Evolutionary conservation across 1,140 invertebrate species (phyloP), one percentile per base, ranked within the genome.

Genomic region (Zophobas morio): DNA sequence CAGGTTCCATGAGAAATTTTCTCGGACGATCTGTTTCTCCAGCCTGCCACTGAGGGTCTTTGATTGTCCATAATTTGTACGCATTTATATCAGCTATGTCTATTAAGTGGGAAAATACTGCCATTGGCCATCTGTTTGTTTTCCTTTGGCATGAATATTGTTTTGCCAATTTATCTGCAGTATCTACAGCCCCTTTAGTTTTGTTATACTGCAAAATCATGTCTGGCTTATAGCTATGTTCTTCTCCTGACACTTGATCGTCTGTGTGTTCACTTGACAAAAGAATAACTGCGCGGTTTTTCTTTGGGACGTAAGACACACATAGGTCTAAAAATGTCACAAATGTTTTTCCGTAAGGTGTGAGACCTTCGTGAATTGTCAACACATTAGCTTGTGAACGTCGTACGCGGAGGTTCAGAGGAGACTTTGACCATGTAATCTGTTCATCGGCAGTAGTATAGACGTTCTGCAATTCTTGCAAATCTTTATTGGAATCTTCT

Each of bases 161-260:
- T 72, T 77, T 37, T 37, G 75, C 81, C 36, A 72, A 60, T 6
- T 46, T 40, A 35, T 84, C 77, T 1, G 72, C 76, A 1, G 73
- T 72, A 79, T 46, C 54, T 47, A 60, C 71, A 80, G 42, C 73
- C 20, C 63, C 74, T 72, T 53, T 20, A 35, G 34, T 75, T 6
- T 36, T 51, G 60, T 84, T 47, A 77, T 84, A 79, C 77, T 83
- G 76, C 78, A 83, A 47, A 53, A 81, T 81, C 75, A 82, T 34
- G 80, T 84, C 73, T 77, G 84, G 74, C 37, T 79, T 66, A 42
- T 79, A 46, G 54, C 79, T 8, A n/a, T 20, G 2, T 54, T 39
- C 32, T 72, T 77, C 60, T 49, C 79, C 74, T 33, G 71, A 72
- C 32, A 78, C 77, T 74, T 33, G 35, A 35, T 79, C 57, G 70